These are phyloP conservation scores for Prosopocoilus inquinatus DNA, from an alignment of 2,888 invertebrate genomes.

Conservation along the genomic window DNA sequence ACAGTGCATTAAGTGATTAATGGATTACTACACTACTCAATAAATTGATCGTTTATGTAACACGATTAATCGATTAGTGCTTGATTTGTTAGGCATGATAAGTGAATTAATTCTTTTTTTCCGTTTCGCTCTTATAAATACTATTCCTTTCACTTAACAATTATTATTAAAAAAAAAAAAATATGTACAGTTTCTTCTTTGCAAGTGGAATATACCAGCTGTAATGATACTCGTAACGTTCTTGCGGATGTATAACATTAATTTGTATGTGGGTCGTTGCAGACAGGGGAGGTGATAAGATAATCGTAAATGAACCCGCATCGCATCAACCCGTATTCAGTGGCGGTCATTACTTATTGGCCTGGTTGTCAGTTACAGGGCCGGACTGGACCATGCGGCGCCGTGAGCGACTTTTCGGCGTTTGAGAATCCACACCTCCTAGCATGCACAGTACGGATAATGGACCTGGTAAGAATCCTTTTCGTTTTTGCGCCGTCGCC, in stretches of 20 bases:
- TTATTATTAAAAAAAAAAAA: too few relatives aligned
- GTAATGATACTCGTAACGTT: neutral
- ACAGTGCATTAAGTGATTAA: too few relatives aligned
- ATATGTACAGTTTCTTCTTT: too few relatives aligned
- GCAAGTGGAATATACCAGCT: too few relatives aligned
- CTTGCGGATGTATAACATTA: constrained; percentile 7
- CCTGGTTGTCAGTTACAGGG: constrained; percentile 35
- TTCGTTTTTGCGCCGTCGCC: too few relatives aligned
- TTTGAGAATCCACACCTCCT: constrained; percentile 36
- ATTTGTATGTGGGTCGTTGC: constrained; percentile 21
- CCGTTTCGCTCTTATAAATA: too few relatives aligned
- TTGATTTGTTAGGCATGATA: too few relatives aligned
- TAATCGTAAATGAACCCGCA: constrained; percentile 36
- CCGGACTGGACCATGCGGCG: constrained; percentile 41
- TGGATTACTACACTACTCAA: too few relatives aligned
- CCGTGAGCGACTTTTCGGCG: constrained; percentile 33
- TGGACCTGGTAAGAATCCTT: constrained; percentile 47
- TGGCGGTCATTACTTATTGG: constrained; percentile 20
- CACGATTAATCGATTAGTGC: too few relatives aligned
- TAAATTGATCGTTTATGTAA: too few relatives aligned
- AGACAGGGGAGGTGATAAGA: constrained; percentile 18
- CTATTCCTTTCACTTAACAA: too few relatives aligned
- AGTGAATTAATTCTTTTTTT: too few relatives aligned
- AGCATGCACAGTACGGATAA: constrained; percentile 54
- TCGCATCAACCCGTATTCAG: constrained; percentile 28